These are phyloP conservation scores for Cheumatopsyche charites DNA, from an alignment of 1,140 invertebrate genomes.

Conservation along the genomic window DNA sequence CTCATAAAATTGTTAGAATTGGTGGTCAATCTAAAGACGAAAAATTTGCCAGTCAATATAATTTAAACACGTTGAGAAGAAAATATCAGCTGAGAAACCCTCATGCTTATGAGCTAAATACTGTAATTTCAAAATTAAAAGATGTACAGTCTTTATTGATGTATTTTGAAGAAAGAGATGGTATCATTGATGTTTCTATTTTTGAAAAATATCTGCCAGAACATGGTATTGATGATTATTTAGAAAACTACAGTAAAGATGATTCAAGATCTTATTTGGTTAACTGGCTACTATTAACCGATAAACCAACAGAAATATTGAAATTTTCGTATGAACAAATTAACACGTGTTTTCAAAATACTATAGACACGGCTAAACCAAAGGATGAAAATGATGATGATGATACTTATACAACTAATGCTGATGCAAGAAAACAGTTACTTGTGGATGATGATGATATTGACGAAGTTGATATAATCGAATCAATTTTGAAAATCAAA, in stretches of 20 bases:
- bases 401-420: no score
- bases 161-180: not conserved
- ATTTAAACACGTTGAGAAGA: slow-evolving; percentile 51
- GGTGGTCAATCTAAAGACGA: slow-evolving; percentile 73
- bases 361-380: no score
- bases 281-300: not conserved
- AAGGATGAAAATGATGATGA: no score
- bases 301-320: not conserved
- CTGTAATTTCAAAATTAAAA: not conserved
- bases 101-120: not conserved
- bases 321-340: not conserved
- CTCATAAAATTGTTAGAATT: slow-evolving; percentile 69
- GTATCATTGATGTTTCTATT: not conserved
- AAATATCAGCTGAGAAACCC: not conserved
- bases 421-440: no score
- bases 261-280: not conserved
- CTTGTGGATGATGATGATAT: no score
- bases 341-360: no score
- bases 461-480: no score
- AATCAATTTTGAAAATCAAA: no score
- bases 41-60: slow-evolving; percentile 55
- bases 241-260: not conserved
- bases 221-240: not conserved
- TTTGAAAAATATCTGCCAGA: not conserved
- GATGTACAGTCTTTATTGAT: not conserved